Evolutionary conservation across 1,140 invertebrate species (phyloP).

Genomic region (Zeugodacus cucurbitae): DNA sequence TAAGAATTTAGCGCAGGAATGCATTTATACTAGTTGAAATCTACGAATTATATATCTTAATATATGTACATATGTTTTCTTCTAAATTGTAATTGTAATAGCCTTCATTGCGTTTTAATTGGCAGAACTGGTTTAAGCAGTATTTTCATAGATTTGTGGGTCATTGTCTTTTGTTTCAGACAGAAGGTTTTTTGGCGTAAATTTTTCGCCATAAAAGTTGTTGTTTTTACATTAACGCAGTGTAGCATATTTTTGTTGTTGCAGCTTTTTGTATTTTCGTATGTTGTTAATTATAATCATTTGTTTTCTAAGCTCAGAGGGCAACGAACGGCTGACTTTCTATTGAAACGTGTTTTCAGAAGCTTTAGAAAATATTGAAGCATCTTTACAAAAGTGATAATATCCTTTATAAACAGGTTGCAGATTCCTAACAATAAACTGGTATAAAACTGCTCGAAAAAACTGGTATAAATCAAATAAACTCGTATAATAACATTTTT

Average conservation of each 20-base stretch:
- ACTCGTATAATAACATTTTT: too few relatives aligned
- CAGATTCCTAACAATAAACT: too few relatives aligned
- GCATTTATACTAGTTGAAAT: not conserved
- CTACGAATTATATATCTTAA: not conserved
- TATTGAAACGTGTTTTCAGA: not conserved
- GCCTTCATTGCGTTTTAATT: conserved; percentile 24
- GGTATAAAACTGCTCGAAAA: too few relatives aligned
- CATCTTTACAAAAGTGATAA: too few relatives aligned
- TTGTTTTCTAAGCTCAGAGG: not conserved
- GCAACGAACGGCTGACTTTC: not conserved
- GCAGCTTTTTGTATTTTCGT: not conserved
- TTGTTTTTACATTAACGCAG: not conserved
- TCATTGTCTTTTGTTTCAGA: conserved; percentile 5
- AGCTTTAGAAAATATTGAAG: too few relatives aligned
- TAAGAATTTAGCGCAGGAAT: not conserved
- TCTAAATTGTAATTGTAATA: not conserved
- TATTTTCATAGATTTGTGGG: conserved; percentile 19
- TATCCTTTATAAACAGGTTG: too few relatives aligned
- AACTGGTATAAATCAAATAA: too few relatives aligned
- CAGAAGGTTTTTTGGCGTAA: not conserved
- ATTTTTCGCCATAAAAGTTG: not conserved
- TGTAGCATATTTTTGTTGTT: not conserved
- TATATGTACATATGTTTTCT: not conserved
- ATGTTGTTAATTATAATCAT: not conserved
- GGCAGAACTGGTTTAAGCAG: conserved; percentile 3